A percentile compares a stretch with the other conserved stretches of the same genome.
These are phyloP conservation scores for Aptenodytes forsteri DNA, from an alignment of 2,113 vertebrate genomes.

Conservation along the genomic window DNA sequence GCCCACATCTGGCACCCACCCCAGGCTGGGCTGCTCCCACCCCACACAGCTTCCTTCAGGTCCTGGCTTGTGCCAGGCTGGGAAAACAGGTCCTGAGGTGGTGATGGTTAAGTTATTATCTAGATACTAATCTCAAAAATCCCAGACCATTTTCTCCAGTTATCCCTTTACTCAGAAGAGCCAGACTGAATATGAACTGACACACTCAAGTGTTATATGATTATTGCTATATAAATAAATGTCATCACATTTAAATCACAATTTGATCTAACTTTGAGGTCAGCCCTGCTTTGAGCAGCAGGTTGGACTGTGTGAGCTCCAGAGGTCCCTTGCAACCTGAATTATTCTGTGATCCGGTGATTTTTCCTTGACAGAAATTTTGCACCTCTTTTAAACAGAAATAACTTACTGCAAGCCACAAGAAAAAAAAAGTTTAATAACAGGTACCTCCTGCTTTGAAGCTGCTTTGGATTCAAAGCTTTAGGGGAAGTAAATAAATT, in stretches of 20 bases:
- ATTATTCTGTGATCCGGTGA: not conserved
- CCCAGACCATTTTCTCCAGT: not conserved
- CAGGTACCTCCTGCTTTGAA: not conserved
- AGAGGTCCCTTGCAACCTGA: not conserved
- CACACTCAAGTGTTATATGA: not conserved
- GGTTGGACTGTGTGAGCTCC: not conserved
- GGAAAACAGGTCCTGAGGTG: not conserved
- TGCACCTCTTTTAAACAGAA: not conserved
- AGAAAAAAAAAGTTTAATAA: not conserved
- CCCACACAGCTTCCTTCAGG: not conserved
- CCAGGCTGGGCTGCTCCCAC: not conserved
- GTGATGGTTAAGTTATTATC: not conserved
- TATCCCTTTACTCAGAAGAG: not conserved
- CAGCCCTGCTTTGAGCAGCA: not conserved
- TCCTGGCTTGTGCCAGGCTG: not conserved
- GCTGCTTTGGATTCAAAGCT: not conserved
- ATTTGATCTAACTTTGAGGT: not conserved
- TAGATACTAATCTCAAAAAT: not conserved
- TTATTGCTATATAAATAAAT: not conserved
- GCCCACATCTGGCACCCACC: not conserved
- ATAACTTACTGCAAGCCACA: not conserved
- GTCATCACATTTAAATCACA: not conserved
- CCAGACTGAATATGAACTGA: not conserved
- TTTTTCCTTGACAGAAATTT: not conserved
- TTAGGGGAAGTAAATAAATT: not conserved